A percentile compares a stretch with the other conserved stretches of the same genome.
These are phyloP conservation scores for Gallinago media DNA, from an alignment of 2,113 vertebrate genomes.

Conservation along the genomic window DNA sequence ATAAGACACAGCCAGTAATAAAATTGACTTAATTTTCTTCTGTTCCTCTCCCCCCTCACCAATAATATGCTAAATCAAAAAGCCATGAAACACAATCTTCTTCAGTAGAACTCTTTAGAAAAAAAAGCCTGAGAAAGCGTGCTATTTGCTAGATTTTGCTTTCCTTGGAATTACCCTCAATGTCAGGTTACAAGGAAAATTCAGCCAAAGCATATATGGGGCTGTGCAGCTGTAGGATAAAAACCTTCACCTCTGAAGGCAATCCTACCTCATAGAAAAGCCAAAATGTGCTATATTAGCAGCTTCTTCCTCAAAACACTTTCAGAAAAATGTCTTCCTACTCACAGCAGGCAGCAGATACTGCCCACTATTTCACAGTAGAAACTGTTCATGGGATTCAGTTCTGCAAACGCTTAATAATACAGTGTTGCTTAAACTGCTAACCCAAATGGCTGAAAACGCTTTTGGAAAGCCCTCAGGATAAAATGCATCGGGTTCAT, in stretches of 20 bases:
- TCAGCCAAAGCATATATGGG: not conserved
- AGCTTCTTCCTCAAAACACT: not conserved
- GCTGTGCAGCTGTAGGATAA: too few species aligned
- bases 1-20: conserved; percentile 28
- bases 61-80: conserved; percentile 1
- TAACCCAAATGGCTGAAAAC: not conserved
- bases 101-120: not conserved
- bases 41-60: not conserved
- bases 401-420: conserved; percentile 19
- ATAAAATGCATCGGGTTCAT: not conserved
- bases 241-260: not conserved
- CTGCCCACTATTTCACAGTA: conserved; percentile 29
- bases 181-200: not conserved
- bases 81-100: conserved; percentile 8
- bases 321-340: conserved; percentile 21
- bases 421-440: not conserved
- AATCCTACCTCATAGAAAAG: not conserved
- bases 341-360: conserved; percentile 4
- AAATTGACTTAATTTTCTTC: conserved; percentile 42
- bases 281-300: not conserved
- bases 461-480: not conserved
- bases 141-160: not conserved
- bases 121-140: not conserved
- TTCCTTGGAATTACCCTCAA: not conserved
- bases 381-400: not conserved